These are phyloP conservation scores for Mesoclemmys tuberculata DNA, from an alignment of 2,113 vertebrate species.

Conservation along the genomic window DNA sequence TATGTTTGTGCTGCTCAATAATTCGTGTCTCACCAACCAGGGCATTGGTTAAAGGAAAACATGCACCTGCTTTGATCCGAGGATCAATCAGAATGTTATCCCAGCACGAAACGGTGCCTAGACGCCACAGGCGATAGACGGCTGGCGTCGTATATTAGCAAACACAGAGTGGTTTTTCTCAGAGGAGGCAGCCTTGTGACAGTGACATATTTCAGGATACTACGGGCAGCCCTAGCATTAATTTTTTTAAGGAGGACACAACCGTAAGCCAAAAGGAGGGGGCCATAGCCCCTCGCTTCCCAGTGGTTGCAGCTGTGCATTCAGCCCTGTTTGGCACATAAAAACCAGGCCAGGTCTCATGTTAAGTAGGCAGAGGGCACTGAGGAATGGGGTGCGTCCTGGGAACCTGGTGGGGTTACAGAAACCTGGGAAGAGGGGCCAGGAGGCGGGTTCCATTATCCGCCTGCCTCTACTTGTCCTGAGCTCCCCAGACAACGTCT, in stretches of 20 bases:
- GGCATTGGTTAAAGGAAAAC: background rate
- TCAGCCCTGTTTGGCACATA: background rate
- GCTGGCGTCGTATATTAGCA: background rate
- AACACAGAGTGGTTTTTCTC: rapidly evolving
- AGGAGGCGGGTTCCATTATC: background rate
- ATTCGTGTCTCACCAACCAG: too few species aligned
- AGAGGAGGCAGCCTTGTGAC: background rate
- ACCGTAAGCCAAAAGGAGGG: background rate
- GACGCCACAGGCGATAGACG: background rate
- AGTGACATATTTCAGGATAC: background rate
- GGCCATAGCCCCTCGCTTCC: background rate
- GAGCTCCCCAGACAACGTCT: background rate
- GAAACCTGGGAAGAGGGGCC: rapidly evolving
- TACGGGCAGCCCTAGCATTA: background rate
- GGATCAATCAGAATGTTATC: background rate
- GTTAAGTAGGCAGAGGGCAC: background rate
- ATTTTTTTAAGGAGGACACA: background rate
- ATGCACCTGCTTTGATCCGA: background rate
- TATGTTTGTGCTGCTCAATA: background rate
- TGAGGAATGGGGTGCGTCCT: background rate
- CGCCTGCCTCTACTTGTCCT: constrained; percentile 64
- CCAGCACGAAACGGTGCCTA: rapidly evolving
- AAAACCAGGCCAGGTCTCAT: background rate
- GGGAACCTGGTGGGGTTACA: background rate
- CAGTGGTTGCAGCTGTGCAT: background rate